A percentile compares a stretch with the other conserved stretches of the same genome.
Evolutionary conservation across 2,888 invertebrate genomes (phyloP).

Genomic region (Hydroisotoma schaefferi): DNA sequence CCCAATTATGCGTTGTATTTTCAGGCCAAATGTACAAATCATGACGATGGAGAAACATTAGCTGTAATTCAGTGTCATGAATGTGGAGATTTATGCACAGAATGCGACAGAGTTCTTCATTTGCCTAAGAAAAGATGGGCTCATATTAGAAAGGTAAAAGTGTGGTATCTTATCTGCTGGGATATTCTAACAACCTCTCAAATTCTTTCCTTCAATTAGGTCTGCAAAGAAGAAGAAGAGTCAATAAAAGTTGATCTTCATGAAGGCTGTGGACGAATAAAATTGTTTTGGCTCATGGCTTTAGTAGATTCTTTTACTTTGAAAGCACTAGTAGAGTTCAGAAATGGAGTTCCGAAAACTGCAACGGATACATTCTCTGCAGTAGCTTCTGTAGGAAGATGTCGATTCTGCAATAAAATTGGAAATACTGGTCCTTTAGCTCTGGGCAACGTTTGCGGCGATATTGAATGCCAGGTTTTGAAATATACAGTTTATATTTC

Average conservation of each 20-base stretch:
- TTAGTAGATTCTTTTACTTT: conserved; percentile 89
- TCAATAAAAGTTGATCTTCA: conserved; percentile 96
- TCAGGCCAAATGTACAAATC: conserved; percentile 87
- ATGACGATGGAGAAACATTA: conserved; percentile 89
- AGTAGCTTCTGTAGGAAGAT: conserved; percentile 62
- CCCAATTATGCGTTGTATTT: conserved; percentile 27
- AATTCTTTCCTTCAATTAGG: conserved; percentile 54
- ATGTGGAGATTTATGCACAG: conserved; percentile 90
- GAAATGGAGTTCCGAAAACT: conserved; percentile 65
- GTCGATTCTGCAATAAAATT: conserved; percentile 86
- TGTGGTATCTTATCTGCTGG: neutral
- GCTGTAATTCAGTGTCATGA: conserved; percentile 88
- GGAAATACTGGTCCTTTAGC: conserved; percentile 76
- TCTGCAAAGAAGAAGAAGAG: conserved; percentile 94
- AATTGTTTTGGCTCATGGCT: conserved; percentile 90
- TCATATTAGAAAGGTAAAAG: conserved; percentile 72
- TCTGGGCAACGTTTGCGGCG: conserved; percentile 89
- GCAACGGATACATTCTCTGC: conserved; percentile 39
- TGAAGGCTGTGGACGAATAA: conserved; percentile 88
- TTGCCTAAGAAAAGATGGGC: conserved; percentile 79
- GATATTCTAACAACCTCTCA: conserved; percentile 2
- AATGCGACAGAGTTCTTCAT: conserved; percentile 94
- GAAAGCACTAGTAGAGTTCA: conserved; percentile 85
- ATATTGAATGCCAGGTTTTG: conserved; percentile 80
- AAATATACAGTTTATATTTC: conserved; percentile 11